A percentile compares a stretch with the other conserved stretches of the same genome.
These are phyloP conservation scores for Paratilapia polleni DNA, from an alignment of 2,113 vertebrate genomes.

Conservation along the genomic window DNA sequence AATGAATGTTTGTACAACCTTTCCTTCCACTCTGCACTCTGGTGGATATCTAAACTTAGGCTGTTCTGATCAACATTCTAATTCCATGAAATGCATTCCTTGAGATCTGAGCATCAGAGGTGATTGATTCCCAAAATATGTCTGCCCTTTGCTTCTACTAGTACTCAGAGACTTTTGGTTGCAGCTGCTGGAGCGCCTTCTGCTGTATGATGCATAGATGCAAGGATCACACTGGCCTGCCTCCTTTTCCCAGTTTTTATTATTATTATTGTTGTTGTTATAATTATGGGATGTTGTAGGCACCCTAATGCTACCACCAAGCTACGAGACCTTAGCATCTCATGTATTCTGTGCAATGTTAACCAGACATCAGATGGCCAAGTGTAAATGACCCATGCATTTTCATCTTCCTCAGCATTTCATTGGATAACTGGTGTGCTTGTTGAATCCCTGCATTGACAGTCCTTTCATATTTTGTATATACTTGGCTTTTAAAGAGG, in stretches of 20 bases:
- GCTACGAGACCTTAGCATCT: constrained; percentile 14
- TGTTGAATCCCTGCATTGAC: constrained; percentile 48
- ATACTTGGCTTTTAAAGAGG: constrained; percentile 67
- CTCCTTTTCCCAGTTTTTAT: constrained; percentile 20
- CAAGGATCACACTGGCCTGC: constrained; percentile 26
- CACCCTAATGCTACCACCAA: constrained; percentile 17
- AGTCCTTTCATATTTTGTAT: constrained; percentile 50
- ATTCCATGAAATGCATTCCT: constrained; percentile 83
- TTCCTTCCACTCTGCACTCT: constrained; percentile 58
- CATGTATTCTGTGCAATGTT: constrained; percentile 23
- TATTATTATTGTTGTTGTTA: not conserved
- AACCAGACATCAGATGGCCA: constrained; percentile 14
- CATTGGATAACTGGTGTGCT: constrained; percentile 62
- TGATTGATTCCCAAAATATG: constrained; percentile 35
- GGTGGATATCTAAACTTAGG: constrained; percentile 79
- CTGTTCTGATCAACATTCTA: constrained; percentile 77
- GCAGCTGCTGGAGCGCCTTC: constrained; percentile 23
- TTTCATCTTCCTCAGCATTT: constrained; percentile 54
- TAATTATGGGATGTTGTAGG: constrained; percentile 9
- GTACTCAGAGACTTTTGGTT: constrained; percentile 15
- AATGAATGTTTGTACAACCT: constrained; percentile 34
- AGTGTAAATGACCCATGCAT: constrained; percentile 39
- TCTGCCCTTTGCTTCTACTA: constrained; percentile 22
- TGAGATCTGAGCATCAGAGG: constrained; percentile 7
- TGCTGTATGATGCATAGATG: constrained; percentile 33